Evolutionary conservation across 53 echinoderm and acorn worm species (phyloP).

Genomic region (Zoroaster sp.): DNA sequence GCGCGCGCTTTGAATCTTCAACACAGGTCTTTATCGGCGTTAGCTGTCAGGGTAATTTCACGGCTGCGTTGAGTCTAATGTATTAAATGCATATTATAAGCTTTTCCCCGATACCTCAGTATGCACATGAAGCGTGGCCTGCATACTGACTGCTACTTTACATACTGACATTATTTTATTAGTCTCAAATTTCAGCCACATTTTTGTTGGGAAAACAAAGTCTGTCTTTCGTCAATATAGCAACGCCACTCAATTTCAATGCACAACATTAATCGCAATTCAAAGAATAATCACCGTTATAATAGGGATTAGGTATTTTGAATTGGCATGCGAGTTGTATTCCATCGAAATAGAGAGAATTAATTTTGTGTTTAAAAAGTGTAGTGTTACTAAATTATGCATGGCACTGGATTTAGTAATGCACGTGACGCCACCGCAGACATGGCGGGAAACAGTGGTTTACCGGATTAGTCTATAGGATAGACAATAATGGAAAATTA

Average conservation of each 20-base stretch:
- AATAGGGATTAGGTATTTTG: background rate
- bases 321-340: no score
- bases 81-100: background rate
- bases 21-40: background rate
- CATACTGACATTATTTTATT: background rate
- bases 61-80: constrained; percentile 41
- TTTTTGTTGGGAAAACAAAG: background rate
- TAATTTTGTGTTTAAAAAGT: no score
- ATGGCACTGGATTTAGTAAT: no score
- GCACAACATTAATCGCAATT: no score
- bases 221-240: background rate
- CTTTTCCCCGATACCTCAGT: background rate
- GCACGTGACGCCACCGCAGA: no score
- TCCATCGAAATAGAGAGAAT: no score
- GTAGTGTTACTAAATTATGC: no score
- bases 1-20: constrained; percentile 7
- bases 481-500: no score
- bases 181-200: constrained; percentile 20
- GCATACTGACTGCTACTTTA: background rate
- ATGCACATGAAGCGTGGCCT: background rate
- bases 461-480: no score
- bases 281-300: no score
- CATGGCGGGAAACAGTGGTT: no score
- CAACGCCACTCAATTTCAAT: no score
- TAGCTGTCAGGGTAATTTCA: constrained; percentile 15